Conservation (phyloP, 2,797 vertebrate species). For the Malurus splendens region DNA sequence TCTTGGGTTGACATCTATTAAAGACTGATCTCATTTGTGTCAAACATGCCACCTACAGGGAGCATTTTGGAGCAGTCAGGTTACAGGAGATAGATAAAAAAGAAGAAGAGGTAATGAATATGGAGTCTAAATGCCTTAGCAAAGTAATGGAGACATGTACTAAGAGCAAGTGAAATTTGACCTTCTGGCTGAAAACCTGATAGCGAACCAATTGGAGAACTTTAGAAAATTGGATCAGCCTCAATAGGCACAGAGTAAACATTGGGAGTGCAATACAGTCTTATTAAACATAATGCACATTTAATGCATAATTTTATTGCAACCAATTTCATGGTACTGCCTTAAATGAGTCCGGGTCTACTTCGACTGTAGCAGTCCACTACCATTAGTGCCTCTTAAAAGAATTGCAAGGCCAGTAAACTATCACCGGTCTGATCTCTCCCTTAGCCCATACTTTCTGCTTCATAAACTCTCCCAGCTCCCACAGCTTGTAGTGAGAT, state of each 20-base stretch:
- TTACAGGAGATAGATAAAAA: slow-evolving; percentile 64
- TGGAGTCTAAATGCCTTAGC: slow-evolving; percentile 70
- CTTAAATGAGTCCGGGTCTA: slow-evolving; percentile 73
- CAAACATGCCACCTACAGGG: slow-evolving; percentile 71
- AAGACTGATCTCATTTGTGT: slow-evolving; percentile 67
- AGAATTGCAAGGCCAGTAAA: slow-evolving; percentile 72
- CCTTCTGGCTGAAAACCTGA: slow-evolving; percentile 76
- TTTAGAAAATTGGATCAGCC: slow-evolving; percentile 79
- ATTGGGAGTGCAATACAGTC: slow-evolving; percentile 75
- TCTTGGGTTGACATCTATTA: slow-evolving; percentile 67
- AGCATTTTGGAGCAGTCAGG: slow-evolving; percentile 62
- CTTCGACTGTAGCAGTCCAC: slow-evolving; percentile 70
- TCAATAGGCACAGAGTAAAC: slow-evolving; percentile 78
- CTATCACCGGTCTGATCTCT: slow-evolving; percentile 67
- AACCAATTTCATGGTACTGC: slow-evolving; percentile 80
- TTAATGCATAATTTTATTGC: slow-evolving; percentile 83
- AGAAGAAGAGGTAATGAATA: slow-evolving; percentile 70
- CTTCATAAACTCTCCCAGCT: slow-evolving; percentile 73
- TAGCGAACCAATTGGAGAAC: slow-evolving; percentile 76
- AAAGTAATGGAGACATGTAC: slow-evolving; percentile 76
- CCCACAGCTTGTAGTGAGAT: slow-evolving; percentile 67
- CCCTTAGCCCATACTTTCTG: slow-evolving; percentile 73
- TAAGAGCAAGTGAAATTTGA: slow-evolving; percentile 77
- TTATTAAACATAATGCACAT: slow-evolving; percentile 81
- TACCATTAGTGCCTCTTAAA: slow-evolving; percentile 72